Evolutionary conservation across 2,113 vertebrate genomes (phyloP).

Genomic region (Pica pica): DNA sequence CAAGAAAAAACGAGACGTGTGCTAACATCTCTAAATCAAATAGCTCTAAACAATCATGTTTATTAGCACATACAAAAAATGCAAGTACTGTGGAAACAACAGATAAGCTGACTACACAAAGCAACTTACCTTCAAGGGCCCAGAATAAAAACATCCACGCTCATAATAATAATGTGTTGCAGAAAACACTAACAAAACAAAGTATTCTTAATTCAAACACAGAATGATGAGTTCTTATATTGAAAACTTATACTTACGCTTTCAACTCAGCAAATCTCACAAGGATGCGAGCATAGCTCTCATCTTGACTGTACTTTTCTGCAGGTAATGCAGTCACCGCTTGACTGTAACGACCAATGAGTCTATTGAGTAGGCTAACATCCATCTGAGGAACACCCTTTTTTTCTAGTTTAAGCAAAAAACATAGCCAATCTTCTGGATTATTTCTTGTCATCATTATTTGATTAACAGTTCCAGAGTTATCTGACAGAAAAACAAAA

Average conservation of each 20-base stretch:
- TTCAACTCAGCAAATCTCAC: conserved; percentile 93
- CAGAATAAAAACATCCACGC: not conserved
- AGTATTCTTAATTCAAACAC: not conserved
- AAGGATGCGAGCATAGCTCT: conserved; percentile 88
- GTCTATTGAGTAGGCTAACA: conserved; percentile 75
- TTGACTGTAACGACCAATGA: conserved; percentile 87
- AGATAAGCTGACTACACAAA: not conserved
- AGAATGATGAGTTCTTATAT: not conserved
- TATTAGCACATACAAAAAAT: not conserved
- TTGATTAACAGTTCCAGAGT: conserved; percentile 83
- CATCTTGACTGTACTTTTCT: conserved; percentile 83
- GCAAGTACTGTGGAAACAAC: not conserved
- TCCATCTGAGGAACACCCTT: conserved; percentile 80
- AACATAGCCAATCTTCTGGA: conserved; percentile 85
- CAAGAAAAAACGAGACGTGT: not conserved
- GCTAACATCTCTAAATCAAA: not conserved
- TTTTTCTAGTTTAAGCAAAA: conserved; percentile 84
- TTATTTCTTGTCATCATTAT: conserved; percentile 80
- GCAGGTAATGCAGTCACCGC: conserved; percentile 83
- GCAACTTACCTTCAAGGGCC: not conserved
- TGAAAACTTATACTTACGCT: conserved; percentile 77
- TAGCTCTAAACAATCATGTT: not conserved
- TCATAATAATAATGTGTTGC: not conserved
- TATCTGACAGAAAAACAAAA: conserved; percentile 69
- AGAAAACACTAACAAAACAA: not conserved